Evolutionary conservation across 2,113 vertebrate genomes (phyloP).

Genomic region (Nerophis lumbriciformis): DNA sequence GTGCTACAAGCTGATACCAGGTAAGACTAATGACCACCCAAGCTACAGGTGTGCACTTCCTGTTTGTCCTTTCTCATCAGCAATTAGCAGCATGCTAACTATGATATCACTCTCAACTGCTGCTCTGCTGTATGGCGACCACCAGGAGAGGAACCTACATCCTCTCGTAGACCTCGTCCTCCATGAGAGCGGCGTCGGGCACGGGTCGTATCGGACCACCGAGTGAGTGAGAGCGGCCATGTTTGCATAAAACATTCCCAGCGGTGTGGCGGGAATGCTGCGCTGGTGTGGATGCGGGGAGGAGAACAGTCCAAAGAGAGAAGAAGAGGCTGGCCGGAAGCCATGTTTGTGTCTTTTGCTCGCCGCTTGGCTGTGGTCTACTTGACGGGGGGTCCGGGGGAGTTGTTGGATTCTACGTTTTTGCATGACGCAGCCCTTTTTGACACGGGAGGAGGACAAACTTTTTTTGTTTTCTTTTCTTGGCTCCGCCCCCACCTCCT

Average conservation of each 20-base stretch:
- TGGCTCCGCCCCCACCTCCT: conserved; percentile 1
- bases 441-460: neutral
- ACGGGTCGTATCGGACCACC: too few species aligned
- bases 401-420: conserved; percentile 2
- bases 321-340: conserved; percentile 46
- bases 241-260: neutral
- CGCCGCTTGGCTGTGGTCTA: conserved; percentile 53
- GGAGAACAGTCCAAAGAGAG: conserved; percentile 36
- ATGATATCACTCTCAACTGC: neutral
- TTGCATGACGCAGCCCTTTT: neutral
- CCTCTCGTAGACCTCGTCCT: too few species aligned
- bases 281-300: neutral
- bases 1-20: too few species aligned
- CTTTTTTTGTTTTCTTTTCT: conserved; percentile 14
- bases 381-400: conserved; percentile 14
- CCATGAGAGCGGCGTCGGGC: too few species aligned
- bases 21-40: too few species aligned
- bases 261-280: conserved; percentile 32
- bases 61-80: neutral
- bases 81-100: neutral
- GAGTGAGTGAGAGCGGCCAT: too few species aligned
- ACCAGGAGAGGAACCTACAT: conserved; percentile 7
- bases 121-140: conserved; percentile 32
- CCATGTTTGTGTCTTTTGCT: conserved; percentile 65
- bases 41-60: too few species aligned